phyloP scores from a whole-genome alignment of 2,113 vertebrate genomes.

The Xyrauchen texanus region DNA sequence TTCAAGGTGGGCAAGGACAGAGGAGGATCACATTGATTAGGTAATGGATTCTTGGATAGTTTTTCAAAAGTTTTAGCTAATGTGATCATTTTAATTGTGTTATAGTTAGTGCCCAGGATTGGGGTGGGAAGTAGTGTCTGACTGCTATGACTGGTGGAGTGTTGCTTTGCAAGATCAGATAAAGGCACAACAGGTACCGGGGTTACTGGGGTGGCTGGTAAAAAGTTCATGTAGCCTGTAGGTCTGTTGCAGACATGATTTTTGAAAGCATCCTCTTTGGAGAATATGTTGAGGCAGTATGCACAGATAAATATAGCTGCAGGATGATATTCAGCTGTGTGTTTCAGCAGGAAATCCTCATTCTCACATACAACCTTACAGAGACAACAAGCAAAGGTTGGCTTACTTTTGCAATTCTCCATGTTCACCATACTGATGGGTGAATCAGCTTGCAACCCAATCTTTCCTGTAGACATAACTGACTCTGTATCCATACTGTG shows the following conservation, averaged over 20 bases:
- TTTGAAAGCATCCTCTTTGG: constrained; percentile 41
- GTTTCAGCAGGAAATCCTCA: constrained; percentile 51
- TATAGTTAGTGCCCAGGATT: not conserved
- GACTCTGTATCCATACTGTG: not conserved
- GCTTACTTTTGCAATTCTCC: constrained; percentile 46
- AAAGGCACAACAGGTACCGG: not conserved
- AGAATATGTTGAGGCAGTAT: constrained; percentile 64
- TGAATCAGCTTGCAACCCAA: not conserved
- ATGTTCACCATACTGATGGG: constrained; percentile 21
- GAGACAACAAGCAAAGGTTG: constrained; percentile 50
- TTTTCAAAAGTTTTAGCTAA: no score
- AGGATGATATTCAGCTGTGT: constrained; percentile 56
- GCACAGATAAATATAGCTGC: constrained; percentile 58
- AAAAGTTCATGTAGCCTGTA: not conserved
- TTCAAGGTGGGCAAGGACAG: no score
- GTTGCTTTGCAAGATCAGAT: no score
- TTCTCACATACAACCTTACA: constrained; percentile 55
- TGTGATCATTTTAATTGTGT: no score
- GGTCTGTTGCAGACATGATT: constrained; percentile 59
- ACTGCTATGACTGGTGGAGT: no score
- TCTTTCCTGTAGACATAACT: not conserved
- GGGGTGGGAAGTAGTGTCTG: not conserved
- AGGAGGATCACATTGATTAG: no score
- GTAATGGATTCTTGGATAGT: no score
- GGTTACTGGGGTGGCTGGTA: not conserved